These are phyloP conservation scores for Apogon talboti DNA, from an alignment of 2,797 vertebrate species.

Conservation along the genomic window DNA sequence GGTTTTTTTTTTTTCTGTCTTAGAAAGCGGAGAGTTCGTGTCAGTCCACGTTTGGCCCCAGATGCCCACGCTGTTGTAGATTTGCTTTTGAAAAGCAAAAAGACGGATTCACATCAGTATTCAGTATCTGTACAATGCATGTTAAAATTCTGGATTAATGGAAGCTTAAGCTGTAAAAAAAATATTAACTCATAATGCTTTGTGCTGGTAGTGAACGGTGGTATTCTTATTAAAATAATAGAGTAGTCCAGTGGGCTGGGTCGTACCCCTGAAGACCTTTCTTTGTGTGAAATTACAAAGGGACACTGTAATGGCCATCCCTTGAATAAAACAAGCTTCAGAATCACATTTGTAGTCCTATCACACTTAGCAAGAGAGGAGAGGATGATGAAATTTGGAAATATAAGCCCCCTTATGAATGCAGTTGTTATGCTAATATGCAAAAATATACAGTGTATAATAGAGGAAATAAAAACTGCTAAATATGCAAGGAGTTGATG, in stretches of 20 bases:
- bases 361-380: background rate
- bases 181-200: background rate
- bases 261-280: background rate
- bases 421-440: background rate
- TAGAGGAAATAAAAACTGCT: too few species aligned
- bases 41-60: conserved; percentile 11
- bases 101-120: background rate
- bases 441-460: conserved; percentile 3
- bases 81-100: background rate
- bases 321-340: conserved; percentile 3
- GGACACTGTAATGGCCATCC: background rate
- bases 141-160: background rate
- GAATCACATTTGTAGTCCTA: background rate
- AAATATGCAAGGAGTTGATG: too few species aligned
- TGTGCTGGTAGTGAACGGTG: background rate
- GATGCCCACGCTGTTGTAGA: background rate
- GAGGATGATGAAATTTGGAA: background rate
- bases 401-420: background rate
- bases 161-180: background rate
- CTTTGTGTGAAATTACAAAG: background rate
- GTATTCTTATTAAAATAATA: too few species aligned
- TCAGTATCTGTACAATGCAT: background rate
- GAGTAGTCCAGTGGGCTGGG: too few species aligned
- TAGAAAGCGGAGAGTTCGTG: conserved; percentile 17
- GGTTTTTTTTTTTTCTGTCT: conserved; percentile 28